phyloP scores from a whole-genome alignment of 2,888 invertebrate genomes.

The Drosophila mercatorum region DNA sequence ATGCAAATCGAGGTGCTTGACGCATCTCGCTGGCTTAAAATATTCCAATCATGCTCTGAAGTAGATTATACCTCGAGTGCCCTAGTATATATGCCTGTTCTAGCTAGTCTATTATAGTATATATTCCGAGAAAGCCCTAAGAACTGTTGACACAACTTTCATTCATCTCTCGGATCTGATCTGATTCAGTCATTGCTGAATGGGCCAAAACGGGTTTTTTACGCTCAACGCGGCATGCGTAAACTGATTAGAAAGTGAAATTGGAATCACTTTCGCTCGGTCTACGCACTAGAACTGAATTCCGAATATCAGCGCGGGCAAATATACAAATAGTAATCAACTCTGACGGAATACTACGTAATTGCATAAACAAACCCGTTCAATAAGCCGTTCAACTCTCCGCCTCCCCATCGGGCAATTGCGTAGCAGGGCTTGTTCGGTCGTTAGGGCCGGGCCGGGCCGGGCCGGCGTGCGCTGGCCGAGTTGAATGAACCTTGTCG shows the following conservation, averaged over 20 bases:
- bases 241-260: background rate
- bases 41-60: too few relatives aligned
- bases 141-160: background rate
- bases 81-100: too few relatives aligned
- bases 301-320: too few relatives aligned
- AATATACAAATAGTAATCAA: background rate
- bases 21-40: too few relatives aligned
- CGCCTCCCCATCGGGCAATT: background rate
- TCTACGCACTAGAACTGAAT: background rate
- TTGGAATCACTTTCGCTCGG: background rate
- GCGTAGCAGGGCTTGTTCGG: background rate
- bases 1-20: too few relatives aligned
- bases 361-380: background rate
- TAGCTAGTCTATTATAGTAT: too few relatives aligned
- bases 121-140: too few relatives aligned
- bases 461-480: background rate
- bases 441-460: background rate
- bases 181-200: background rate
- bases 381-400: background rate
- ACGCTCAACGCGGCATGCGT: background rate
- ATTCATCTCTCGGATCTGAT: background rate
- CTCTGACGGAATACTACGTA: background rate
- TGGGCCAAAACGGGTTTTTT: background rate
- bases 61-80: too few relatives aligned
- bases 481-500: constrained; percentile 17